Evolutionary conservation across 2,113 vertebrate species (phyloP).

Genomic region (Phylloscopus trochilus): DNA sequence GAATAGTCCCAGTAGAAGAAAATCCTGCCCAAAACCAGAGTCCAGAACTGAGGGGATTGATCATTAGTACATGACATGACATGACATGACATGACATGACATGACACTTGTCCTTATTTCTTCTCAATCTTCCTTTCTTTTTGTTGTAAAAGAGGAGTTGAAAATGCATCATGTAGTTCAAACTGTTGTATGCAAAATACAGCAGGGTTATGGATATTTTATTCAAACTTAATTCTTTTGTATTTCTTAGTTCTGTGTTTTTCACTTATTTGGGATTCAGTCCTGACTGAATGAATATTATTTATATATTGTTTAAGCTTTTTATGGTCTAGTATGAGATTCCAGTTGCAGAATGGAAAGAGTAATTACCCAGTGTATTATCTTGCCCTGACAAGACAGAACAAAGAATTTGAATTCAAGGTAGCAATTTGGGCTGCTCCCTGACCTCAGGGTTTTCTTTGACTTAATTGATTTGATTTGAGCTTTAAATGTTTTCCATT

Average conservation of each 20-base stretch:
- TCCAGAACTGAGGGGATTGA: neutral
- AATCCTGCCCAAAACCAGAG: neutral
- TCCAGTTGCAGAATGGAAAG: neutral
- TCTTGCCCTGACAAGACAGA: neutral
- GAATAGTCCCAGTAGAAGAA: neutral
- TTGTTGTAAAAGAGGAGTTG: neutral
- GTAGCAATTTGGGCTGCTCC: neutral
- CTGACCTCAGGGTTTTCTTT: neutral
- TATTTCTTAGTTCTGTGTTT: neutral
- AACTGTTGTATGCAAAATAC: neutral
- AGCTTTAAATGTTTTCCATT: neutral
- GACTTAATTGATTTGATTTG: neutral
- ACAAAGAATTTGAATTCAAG: neutral
- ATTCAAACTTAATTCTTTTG: neutral
- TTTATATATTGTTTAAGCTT: neutral
- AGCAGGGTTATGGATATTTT: neutral
- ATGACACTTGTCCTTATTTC: neutral
- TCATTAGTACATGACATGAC: neutral
- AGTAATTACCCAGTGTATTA: neutral
- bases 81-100: neutral
- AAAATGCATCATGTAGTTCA: neutral
- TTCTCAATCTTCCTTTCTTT: neutral
- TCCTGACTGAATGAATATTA: neutral
- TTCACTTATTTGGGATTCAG: neutral
- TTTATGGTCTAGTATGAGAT: neutral